Base-by-base conservation (phyloP, 1,140 invertebrate species). In the Eriocheir sinensis region DNA sequence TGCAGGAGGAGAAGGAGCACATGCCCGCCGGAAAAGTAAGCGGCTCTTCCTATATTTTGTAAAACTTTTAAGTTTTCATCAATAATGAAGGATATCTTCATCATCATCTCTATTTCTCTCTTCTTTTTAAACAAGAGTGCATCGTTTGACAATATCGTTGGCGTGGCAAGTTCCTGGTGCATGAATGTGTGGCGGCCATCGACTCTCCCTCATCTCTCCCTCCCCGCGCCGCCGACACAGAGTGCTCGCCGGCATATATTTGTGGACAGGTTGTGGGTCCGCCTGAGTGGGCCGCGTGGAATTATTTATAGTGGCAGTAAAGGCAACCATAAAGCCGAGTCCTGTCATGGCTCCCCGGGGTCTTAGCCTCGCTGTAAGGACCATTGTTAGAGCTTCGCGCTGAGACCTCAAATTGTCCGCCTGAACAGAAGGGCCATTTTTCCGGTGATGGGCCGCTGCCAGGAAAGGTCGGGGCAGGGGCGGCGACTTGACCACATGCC, bases 331-430 rank as follows among this genome's bases (percentile, higher is more conserved):
- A 72, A 72, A 72, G 60, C 60, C 60, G 27, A 72, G 60, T 72
- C 60, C 60, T n/a, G 60, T 0, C 60, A 72, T 72, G 60, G 60
- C 60, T 72, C 60, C 44, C 60, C 21, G 60, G 60, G 60, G 60
- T 72, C 60, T 72, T 72, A n/a, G 60, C 60, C 60, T 72, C 60
- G 60, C 60, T n/a, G 60, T 72, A 72, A 72, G 60, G 60, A 72
- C 60, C 60, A 72, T 72, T 72, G 60, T 72, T 72, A 72, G 21
- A n/a, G 60, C 60, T 72, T 72, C 60, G 60, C 60, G 60, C 60
- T n/a, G 60, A 72, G 60, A 72, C 60, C 60, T 72, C 60, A n/a
- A 72, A 72, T 72, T 72, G 60, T 72, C 60, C 60, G 60, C 60
- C 60, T 21, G 60, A 72, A 72, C 60, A 72, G 60, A 72, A 72